Base-by-base conservation (phyloP, 2,888 invertebrate species). In the Choreutis nemorana region DNA sequence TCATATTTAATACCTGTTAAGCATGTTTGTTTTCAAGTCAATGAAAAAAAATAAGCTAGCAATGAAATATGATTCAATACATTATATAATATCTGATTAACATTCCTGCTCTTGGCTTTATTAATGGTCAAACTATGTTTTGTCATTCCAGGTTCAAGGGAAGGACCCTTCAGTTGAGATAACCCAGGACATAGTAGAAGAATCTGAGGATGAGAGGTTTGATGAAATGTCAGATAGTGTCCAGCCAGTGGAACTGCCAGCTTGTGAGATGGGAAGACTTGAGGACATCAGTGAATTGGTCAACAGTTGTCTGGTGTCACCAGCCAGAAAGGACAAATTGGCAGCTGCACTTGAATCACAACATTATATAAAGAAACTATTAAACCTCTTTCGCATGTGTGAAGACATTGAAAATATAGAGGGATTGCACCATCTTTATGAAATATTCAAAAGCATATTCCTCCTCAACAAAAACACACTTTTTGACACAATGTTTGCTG, bases 401-500 rank as follows among this genome's bases (percentile, higher is more conserved):
- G 99, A 99, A 73, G 97, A 98, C 70, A 83, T 96, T 42, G 96
- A 97, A 59, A 95, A 97, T 62, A 87, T 89, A 41, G 93, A 95
- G 62, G 95, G 96, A 26, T 83, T 99, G 40, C 97, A 96, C 79
- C 90, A 94, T 78, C 83, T 98, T 8, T 98, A 94, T 60, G 95
- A 97, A 70, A 98, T 99, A 63, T 96, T 99, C 64, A 97, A 97
- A 79, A 97, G 95, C 77, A 92, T 99, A 72, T 99, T 99, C 78
- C 85, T 98, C 62, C 84, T 99, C 46, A 99, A 99, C 72, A 97
- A 97, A 73, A 97, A 94, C 64, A 91, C 93, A 32, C 82, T 98
- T 28, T 97, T 97, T 71, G 98, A 97, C 73, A 93, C 97, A 46
- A 93, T 98, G 93, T 97, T 98, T 82, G 89, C 92, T 44, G 94